These are phyloP conservation scores for Nomada ferruginata DNA, from an alignment of 2,888 invertebrate genomes.

Conservation along the genomic window DNA sequence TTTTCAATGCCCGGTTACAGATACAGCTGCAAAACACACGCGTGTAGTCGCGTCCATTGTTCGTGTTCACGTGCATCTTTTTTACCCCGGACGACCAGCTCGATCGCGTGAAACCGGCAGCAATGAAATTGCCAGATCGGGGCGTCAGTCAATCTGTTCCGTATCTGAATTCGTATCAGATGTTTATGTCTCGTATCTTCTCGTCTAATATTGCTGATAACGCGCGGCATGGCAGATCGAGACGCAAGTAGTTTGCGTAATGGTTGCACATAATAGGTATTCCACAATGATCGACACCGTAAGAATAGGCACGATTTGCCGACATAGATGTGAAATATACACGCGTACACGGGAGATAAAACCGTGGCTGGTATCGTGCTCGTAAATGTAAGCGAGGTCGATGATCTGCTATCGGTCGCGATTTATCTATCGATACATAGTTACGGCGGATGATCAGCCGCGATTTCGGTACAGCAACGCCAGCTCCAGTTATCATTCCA, in stretches of 20 bases:
- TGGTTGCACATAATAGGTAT: no score
- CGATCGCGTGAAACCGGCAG: conserved; percentile 31
- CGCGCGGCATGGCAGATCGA: no score
- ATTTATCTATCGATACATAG: conserved; percentile 61
- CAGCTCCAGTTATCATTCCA: conserved; percentile 53
- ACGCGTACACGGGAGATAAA: conserved; percentile 20
- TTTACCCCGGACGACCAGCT: conserved; percentile 3
- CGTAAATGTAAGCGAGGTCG: conserved; percentile 56
- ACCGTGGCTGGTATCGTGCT: conserved; percentile 44
- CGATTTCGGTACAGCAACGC: conserved; percentile 41
- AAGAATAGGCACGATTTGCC: not conserved
- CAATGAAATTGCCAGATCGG: conserved; percentile 37
- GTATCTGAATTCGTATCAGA: conserved; percentile 32
- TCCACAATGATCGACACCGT: no score
- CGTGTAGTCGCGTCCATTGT: not conserved
- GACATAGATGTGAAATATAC: not conserved
- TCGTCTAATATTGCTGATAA: no score
- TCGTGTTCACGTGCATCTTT: not conserved
- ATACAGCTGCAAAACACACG: not conserved
- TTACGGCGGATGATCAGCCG: conserved; percentile 47
- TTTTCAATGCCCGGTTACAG: not conserved
- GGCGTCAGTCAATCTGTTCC: conserved; percentile 55
- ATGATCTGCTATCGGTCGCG: conserved; percentile 54
- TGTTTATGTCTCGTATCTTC: not conserved
- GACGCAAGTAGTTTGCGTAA: no score